Percentiles rank a stretch among this genome's conserved stretches.
phyloP scores from a whole-genome alignment of 2,113 vertebrate genomes.

The Recurvirostra avosetta region DNA sequence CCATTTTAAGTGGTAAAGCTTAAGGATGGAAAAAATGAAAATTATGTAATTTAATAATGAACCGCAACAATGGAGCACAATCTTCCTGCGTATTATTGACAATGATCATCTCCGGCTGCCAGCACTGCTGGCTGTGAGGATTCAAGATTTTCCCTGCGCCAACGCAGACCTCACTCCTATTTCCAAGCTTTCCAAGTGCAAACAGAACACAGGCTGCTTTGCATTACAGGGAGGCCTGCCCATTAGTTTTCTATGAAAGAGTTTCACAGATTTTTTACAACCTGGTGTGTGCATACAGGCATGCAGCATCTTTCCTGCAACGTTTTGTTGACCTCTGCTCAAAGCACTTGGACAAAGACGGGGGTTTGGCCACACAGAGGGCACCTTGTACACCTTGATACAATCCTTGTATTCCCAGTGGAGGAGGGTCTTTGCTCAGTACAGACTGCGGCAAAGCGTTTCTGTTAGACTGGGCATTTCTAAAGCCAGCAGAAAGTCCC shows the following conservation, averaged over 20 bases:
- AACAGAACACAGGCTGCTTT: conserved; percentile 53
- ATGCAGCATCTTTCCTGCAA: neutral
- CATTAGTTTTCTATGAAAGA: conserved; percentile 33
- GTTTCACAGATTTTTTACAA: conserved; percentile 32
- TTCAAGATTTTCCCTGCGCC: conserved; percentile 26
- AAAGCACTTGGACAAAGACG: neutral
- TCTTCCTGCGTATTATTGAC: conserved; percentile 59
- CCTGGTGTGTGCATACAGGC: neutral
- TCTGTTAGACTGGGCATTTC: neutral
- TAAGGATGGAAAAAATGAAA: conserved; percentile 72
- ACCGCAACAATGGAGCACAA: conserved; percentile 59
- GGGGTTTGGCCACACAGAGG: neutral
- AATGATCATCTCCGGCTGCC: conserved; percentile 54
- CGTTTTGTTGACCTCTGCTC: neutral
- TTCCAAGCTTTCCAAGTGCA: conserved; percentile 46
- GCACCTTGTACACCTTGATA: neutral
- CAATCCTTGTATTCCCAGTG: neutral
- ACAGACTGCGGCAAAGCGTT: accelerated
- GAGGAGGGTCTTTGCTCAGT: neutral
- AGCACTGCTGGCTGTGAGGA: conserved; percentile 57
- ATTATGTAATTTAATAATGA: conserved; percentile 73
- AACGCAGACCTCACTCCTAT: conserved; percentile 30
- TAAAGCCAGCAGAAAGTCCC: neutral
- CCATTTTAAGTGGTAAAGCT: conserved; percentile 69
- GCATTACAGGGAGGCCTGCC: conserved; percentile 30